Evolutionary conservation across 2,113 vertebrate genomes (phyloP), one percentile per base, ranked within the genome.

Genomic region (Herpetotheres cachinnans): DNA sequence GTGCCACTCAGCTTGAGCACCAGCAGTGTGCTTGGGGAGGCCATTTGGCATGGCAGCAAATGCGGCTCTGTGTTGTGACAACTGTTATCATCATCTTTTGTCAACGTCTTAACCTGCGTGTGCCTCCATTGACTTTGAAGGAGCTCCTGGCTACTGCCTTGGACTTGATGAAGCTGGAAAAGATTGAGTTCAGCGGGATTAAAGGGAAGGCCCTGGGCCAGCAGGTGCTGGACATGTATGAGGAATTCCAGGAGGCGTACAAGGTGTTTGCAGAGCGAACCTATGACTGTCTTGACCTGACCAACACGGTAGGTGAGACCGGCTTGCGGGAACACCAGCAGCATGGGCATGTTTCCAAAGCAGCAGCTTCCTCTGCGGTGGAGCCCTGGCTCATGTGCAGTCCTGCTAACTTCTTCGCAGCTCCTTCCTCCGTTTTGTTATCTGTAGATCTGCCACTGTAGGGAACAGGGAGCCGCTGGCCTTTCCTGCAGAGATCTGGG

Each of bases 151-250:
- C 95, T 86, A 99, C 98, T 5, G 97, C 97, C 19, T 89, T 99
- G 95, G 99, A 99, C 82, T 98, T 99, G 93, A 89, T 98, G 55
- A 99, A 99, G 96, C 97, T 99, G 90, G 98, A 98, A 89, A 99
- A 99, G 94, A 47, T 99, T 0, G 99, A 99, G 93, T 98, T 99
- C 50, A 99, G 99, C 3, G 99, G 99, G 3, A 55, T 98, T 62
- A 97, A 91, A 92, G 99, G 99, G 27, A 98, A 98, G 84, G 81
- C 95, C 44, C 97, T 99, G 52, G 98, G 98, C 88, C 98, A 98
- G 93, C 98, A 99, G 85, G 98, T 99, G 81, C 97, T 98, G 93
- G 84, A 61, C 62, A 97, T 99, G 86, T 86, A 98, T 13, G 96
- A 98, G 54, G 98, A 99, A 55, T 99, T 99, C 91, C 95, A 98